These are phyloP conservation scores for Dolichomitus sp. DNA, from an alignment of 2,888 invertebrate genomes.

Conservation along the genomic window DNA sequence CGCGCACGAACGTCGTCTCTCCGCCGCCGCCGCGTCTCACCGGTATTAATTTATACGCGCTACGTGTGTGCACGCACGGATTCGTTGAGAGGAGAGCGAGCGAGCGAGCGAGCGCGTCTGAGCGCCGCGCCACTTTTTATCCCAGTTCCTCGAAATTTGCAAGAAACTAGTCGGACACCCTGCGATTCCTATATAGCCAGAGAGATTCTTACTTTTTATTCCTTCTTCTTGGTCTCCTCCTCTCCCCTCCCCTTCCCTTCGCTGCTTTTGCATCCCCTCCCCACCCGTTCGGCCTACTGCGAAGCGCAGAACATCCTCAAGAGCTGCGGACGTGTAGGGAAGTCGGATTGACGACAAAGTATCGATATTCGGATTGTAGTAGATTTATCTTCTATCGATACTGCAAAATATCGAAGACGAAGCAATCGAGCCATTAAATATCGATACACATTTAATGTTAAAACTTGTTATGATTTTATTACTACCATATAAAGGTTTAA, in stretches of 20 bases:
- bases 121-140: slow-evolving; percentile 80
- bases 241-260: slow-evolving; percentile 19
- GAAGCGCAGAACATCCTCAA: not conserved
- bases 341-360: too few species aligned
- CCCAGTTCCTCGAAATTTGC: slow-evolving; percentile 86
- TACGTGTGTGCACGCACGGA: slow-evolving; percentile 85
- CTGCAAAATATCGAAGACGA: too few species aligned
- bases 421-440: too few species aligned
- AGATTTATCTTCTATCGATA: too few species aligned
- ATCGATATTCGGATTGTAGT: too few species aligned
- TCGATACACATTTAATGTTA: too few species aligned
- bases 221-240: slow-evolving; percentile 45
- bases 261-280: slow-evolving; percentile 16
- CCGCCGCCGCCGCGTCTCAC: slow-evolving; percentile 66
- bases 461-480: too few species aligned
- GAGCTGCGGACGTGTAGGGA: not conserved
- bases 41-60: slow-evolving; percentile 86
- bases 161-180: slow-evolving; percentile 85
- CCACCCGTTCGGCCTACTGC: not conserved
- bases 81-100: slow-evolving; percentile 21
- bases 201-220: slow-evolving; percentile 64
- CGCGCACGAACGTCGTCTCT: slow-evolving; percentile 45
- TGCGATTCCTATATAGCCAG: slow-evolving; percentile 67
- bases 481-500: too few species aligned
- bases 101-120: slow-evolving; percentile 53